Base-by-base conservation (phyloP, 2,888 invertebrate species). In the Euzetes globulus region DNA sequence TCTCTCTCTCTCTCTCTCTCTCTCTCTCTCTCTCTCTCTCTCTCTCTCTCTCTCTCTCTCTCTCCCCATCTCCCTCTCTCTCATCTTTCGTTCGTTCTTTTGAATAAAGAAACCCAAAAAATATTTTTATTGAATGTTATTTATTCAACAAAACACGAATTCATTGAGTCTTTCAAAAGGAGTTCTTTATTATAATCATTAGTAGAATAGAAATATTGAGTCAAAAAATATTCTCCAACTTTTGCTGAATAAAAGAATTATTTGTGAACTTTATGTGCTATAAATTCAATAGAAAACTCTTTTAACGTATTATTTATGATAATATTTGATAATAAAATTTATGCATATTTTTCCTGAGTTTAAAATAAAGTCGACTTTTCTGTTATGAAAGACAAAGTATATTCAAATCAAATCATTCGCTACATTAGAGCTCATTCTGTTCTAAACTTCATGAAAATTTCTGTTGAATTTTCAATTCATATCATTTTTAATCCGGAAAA, bases 1-100 rank as follows among this genome's bases (percentile, higher is more conserved):
- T 19, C 52, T 19, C 22, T 52, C 22, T 52, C 52, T 52, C 52
- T 52, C 41, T 41, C 41, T 41, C 41, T 41, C 41, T 41, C 41
- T 41, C 41, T 41, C 41, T 58, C 58, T 58, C 58, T 58, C 58
- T 58, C 55, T 58, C 19, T 58, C 58, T 25, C 58, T 58, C 58
- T 58, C 58, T 5, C 58, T 25, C 27, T 58, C 55, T 55, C 19
- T 55, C 55, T 11, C n/a, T 19, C 25, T 55, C n/a, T 22, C 25
- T 22, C 25, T 22, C 25, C 22, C 55, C 25, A 55, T 55, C 11
- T 22, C 3, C 3, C 19, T 55, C 9, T 55, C 55, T 55, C 41
- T 9, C 6, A 52, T 52, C 9, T 13, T n/a, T 52, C 9, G 9
- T n/a, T 19, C 4, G 3, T 25, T 55, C 13, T 55, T 4, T 55